These are phyloP conservation scores for Cyanoramphus novaezelandiae DNA, from an alignment of 2,113 vertebrate species.

Conservation along the genomic window DNA sequence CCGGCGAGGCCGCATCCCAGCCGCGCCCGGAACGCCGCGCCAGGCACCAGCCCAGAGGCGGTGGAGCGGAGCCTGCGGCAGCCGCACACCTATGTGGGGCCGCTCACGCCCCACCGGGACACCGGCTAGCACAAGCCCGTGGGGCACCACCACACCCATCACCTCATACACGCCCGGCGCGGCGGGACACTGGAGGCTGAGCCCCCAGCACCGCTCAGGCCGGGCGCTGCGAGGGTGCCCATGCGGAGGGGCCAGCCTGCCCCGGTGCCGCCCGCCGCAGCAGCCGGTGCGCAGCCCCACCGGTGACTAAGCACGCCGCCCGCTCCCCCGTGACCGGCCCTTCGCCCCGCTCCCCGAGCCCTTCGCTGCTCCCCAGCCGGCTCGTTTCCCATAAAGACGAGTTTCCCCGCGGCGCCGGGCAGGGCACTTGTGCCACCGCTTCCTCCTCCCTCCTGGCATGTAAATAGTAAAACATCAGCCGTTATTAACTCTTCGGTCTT, in stretches of 20 bases:
- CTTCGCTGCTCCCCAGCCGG: background rate
- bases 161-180: background rate
- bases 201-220: too few relatives aligned
- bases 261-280: background rate
- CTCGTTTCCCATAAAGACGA: background rate
- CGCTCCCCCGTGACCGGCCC: background rate
- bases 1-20: background rate
- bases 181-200: rapidly evolving
- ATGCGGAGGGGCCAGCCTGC: rapidly evolving
- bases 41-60: background rate
- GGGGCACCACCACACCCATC: background rate
- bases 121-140: too few relatives aligned
- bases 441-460: background rate
- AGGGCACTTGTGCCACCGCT: background rate
- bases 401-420: background rate
- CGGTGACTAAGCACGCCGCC: background rate
- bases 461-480: background rate
- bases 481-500: background rate
- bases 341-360: background rate
- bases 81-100: background rate
- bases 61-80: background rate
- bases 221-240: rapidly evolving
- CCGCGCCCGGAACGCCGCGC: background rate
- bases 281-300: background rate
- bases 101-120: background rate